These are phyloP conservation scores for Lutjanus erythropterus DNA, from an alignment of 2,113 vertebrate species.

Conservation along the genomic window DNA sequence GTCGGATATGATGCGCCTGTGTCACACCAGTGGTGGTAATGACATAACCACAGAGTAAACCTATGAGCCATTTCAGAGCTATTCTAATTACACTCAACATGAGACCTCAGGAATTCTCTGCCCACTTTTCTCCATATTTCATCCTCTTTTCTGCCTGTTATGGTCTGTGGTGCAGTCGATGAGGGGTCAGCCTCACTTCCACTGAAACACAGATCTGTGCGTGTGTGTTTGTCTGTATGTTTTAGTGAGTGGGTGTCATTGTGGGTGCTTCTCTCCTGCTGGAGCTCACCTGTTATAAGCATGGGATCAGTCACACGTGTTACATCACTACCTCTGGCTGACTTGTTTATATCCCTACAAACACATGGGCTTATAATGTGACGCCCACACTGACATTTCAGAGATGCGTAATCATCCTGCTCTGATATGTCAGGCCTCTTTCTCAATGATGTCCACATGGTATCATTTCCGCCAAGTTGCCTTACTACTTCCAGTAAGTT, in stretches of 20 bases:
- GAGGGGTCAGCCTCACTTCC: constrained; percentile 54
- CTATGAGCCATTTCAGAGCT: constrained; percentile 61
- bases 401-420: constrained; percentile 50
- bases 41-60: constrained; percentile 57
- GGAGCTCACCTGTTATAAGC: constrained; percentile 64
- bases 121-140: constrained; percentile 54
- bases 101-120: constrained; percentile 65
- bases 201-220: neutral
- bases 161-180: constrained; percentile 49
- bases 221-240: neutral
- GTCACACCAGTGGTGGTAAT: constrained; percentile 52
- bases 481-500: constrained; percentile 77
- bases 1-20: constrained; percentile 48
- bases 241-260: constrained; percentile 29
- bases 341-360: constrained; percentile 65
- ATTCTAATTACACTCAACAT: constrained; percentile 69
- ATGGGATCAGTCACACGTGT: constrained; percentile 53
- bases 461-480: constrained; percentile 64
- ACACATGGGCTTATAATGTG: constrained; percentile 47
- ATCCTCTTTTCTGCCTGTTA: constrained; percentile 36
- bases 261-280: constrained; percentile 23
- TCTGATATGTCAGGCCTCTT: constrained; percentile 59
- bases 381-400: constrained; percentile 63
- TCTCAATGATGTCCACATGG: constrained; percentile 70
- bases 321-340: constrained; percentile 57